Conservation (phyloP, 2,113 vertebrate species). For the Ophiodon elongatus region DNA sequence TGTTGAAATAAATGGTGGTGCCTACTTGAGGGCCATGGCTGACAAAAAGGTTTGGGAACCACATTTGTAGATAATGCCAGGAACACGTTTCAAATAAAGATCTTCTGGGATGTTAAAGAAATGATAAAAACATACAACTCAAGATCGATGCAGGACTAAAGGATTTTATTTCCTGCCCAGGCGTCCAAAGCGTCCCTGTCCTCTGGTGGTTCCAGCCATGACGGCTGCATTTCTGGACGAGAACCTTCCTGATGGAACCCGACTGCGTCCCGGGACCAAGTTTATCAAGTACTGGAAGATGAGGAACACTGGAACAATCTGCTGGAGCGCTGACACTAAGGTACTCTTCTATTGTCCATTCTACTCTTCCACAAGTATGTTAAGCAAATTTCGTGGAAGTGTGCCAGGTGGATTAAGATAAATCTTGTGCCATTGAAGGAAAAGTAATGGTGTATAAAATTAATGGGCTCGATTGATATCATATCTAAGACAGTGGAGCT, state of each 20-base stretch:
- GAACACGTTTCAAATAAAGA: neutral
- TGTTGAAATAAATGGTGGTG: neutral
- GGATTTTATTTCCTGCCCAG: constrained; percentile 66
- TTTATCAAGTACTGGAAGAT: constrained; percentile 99
- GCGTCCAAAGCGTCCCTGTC: constrained; percentile 88
- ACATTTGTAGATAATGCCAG: neutral
- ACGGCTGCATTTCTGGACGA: constrained; percentile 95
- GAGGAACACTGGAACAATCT: constrained; percentile 93
- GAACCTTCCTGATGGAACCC: constrained; percentile 95
- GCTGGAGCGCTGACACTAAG: constrained; percentile 94
- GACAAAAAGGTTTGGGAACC: no score
- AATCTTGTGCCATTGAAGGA: neutral
- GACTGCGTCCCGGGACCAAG: constrained; percentile 91
- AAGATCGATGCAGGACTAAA: neutral
- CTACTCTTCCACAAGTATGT: neutral
- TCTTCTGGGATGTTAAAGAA: neutral
- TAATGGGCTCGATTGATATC: neutral
- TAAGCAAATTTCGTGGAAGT: neutral
- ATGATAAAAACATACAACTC: neutral
- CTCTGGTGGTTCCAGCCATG: constrained; percentile 89
- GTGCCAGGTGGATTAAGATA: neutral
- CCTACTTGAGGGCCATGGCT: neutral
- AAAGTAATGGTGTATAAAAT: neutral
- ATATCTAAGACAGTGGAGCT: neutral
- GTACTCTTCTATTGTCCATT: constrained; percentile 30